Evolutionary conservation across 2,797 vertebrate species (phyloP).

Genomic region (Eulemur mongoz): DNA sequence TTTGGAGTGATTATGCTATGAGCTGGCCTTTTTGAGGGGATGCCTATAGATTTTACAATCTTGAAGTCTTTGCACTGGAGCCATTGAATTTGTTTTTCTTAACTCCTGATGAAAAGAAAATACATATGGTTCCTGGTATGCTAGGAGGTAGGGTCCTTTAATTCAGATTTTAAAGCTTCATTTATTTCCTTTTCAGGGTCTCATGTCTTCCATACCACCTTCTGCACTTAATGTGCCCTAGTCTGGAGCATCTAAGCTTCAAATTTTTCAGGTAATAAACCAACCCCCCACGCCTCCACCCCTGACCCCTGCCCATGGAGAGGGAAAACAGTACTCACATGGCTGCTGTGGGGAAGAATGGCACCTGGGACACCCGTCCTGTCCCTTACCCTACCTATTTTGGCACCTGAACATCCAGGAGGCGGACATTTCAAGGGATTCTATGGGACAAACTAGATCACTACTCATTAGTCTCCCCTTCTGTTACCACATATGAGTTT

Average conservation of each 20-base stretch:
- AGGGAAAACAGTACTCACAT: neutral
- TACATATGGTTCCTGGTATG: neutral
- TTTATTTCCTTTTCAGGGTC: neutral
- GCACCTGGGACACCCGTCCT: neutral
- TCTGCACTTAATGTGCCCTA: neutral
- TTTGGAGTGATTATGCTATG: neutral
- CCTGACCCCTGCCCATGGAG: neutral
- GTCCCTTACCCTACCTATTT: neutral
- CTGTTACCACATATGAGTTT: neutral
- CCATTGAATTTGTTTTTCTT: neutral
- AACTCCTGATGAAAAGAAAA: neutral
- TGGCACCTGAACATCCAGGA: neutral
- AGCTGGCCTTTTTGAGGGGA: neutral
- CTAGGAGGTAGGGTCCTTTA: neutral
- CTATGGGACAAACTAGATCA: neutral
- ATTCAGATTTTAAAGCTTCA: neutral
- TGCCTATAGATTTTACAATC: neutral
- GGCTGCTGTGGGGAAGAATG: neutral
- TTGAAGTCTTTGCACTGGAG: neutral
- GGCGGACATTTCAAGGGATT: neutral
- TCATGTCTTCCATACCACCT: neutral
- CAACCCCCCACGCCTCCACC: fast-evolving
- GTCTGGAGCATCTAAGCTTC: neutral
- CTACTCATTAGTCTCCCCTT: too few species aligned
- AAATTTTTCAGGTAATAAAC: neutral